phyloP scores from a whole-genome alignment of 1,140 invertebrate genomes.

The Maconellicoccus hirsutus region DNA sequence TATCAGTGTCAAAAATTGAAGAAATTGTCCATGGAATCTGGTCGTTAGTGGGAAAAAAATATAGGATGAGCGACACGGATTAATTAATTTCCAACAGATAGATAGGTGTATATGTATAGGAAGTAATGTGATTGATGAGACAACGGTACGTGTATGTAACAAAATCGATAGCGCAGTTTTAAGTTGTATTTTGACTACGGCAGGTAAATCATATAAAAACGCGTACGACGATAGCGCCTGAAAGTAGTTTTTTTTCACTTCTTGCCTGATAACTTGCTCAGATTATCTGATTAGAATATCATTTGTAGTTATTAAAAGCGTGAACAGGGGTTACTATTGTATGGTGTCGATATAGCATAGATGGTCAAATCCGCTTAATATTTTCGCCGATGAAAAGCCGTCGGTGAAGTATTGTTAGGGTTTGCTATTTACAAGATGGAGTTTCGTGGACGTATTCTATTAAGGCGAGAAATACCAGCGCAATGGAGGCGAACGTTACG shows the following conservation, averaged over 20 bases:
- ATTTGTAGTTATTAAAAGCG: conserved; percentile 15
- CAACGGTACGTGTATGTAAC: not conserved
- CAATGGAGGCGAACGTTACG: not conserved
- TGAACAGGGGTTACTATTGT: not conserved
- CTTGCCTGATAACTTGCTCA: not conserved
- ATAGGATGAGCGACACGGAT: not conserved
- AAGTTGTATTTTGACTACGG: too few relatives aligned
- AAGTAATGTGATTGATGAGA: not conserved
- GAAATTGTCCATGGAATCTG: not conserved
- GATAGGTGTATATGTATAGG: not conserved
- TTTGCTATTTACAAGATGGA: too few relatives aligned
- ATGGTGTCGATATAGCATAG: too few relatives aligned
- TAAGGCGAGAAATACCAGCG: not conserved
- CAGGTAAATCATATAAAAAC: too few relatives aligned
- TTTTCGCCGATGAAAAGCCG: too few relatives aligned
- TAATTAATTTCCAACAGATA: not conserved
- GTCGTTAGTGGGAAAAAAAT: too few relatives aligned
- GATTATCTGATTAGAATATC: conserved; percentile 18
- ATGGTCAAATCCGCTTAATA: too few relatives aligned
- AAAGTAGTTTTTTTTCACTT: not conserved
- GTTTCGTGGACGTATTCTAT: too few relatives aligned
- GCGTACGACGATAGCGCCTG: not conserved
- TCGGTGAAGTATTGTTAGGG: too few relatives aligned
- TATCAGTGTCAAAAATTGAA: too few relatives aligned
- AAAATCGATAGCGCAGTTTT: not conserved